Evolutionary conservation across 2,888 invertebrate genomes (phyloP).

Genomic region (Eumerus sabulonum): DNA sequence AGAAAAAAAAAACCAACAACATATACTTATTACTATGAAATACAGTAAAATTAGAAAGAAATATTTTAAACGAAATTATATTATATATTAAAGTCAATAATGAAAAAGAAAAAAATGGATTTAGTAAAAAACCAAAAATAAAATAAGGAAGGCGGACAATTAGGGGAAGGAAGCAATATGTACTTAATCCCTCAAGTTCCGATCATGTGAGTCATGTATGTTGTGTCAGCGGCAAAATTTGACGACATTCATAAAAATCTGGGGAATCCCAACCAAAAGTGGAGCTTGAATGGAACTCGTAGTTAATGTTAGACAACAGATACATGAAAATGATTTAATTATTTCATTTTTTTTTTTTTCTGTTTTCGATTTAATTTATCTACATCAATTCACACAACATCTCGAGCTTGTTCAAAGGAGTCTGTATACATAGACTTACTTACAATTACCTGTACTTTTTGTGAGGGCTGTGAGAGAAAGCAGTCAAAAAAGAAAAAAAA

Average conservation of each 20-base stretch:
- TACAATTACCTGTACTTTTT: too few relatives aligned
- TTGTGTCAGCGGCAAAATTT: constrained; percentile 58
- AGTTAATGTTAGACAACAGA: too few relatives aligned
- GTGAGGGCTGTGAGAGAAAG: too few relatives aligned
- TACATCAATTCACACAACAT: not conserved
- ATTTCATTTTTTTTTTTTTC: constrained; percentile 11
- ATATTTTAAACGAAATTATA: constrained; percentile 10
- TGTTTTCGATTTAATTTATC: not conserved
- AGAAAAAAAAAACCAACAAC: too few relatives aligned
- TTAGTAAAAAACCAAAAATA: constrained; percentile 43
- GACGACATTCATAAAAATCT: constrained; percentile 15
- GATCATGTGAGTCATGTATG: constrained; percentile 61
- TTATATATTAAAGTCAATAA: constrained; percentile 45
- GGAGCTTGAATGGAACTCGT: constrained; percentile 33
- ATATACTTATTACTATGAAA: constrained; percentile 65
- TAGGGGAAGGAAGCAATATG: constrained; percentile 61
- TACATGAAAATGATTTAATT: too few relatives aligned
- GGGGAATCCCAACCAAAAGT: constrained; percentile 23
- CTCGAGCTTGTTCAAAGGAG: constrained; percentile 4
- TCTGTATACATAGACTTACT: too few relatives aligned
- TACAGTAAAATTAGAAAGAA: constrained; percentile 58
- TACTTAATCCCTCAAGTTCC: constrained; percentile 34
- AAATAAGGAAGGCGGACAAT: too few relatives aligned
- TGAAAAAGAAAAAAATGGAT: constrained; percentile 47
- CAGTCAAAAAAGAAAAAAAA: too few relatives aligned